Percentiles rank a stretch among this genome's conserved stretches.
phyloP scores from a whole-genome alignment of 1,140 invertebrate genomes.

The Cydia splendana region DNA sequence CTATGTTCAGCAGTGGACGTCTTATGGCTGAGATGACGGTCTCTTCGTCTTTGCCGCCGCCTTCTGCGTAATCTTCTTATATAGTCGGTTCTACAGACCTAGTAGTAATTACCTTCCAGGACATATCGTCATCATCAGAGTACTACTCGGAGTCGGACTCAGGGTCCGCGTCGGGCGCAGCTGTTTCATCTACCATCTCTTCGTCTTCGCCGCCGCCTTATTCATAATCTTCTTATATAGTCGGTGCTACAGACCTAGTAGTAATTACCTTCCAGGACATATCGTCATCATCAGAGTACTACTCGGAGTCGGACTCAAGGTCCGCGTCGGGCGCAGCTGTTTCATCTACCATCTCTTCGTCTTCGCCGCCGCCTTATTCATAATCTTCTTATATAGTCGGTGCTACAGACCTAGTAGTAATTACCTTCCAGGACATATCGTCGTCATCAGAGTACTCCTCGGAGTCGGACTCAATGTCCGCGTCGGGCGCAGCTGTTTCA shows the following conservation, averaged over 20 bases:
- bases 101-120: conserved; percentile 90
- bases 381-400: conserved; percentile 86
- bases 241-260: background rate
- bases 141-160: conserved; percentile 93
- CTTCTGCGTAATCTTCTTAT: conserved; percentile 90
- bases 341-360: conserved; percentile 85
- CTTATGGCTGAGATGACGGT: too few species aligned
- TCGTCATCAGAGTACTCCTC: conserved; percentile 99
- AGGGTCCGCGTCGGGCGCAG: conserved; percentile 83
- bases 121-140: conserved; percentile 99
- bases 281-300: conserved; percentile 99
- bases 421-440: conserved; percentile 99
- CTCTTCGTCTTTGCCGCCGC: conserved; percentile 81
- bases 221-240: conserved; percentile 87
- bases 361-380: conserved; percentile 85
- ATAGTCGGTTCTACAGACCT: background rate
- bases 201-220: conserved; percentile 85
- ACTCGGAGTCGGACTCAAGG: conserved; percentile 87
- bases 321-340: conserved; percentile 85
- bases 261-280: conserved; percentile 96
- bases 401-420: background rate
- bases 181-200: conserved; percentile 85
- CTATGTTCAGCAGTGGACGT: too few species aligned
- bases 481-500: conserved; percentile 86
- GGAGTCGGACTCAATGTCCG: conserved; percentile 82